phyloP scores from a whole-genome alignment of 2,113 vertebrate species.

The Herpetotheres cachinnans region DNA sequence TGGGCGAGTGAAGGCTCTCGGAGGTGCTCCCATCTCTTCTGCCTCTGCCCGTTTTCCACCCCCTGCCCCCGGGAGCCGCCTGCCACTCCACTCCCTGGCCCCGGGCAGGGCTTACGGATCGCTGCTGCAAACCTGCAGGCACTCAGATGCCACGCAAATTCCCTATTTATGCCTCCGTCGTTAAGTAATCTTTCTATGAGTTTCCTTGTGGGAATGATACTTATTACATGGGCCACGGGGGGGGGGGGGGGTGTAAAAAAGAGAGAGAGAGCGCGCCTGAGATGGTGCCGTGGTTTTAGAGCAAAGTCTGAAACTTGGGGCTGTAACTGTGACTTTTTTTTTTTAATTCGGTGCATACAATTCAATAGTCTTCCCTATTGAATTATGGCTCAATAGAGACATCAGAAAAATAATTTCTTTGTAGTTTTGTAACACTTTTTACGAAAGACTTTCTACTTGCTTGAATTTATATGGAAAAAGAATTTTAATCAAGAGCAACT shows the following conservation, averaged over 20 bases:
- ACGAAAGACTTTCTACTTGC: neutral
- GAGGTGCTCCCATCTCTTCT: neutral
- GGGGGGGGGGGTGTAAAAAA: too few species aligned
- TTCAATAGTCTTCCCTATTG: neutral
- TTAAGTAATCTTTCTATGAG: neutral
- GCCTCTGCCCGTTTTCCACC: neutral
- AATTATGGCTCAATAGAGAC: neutral
- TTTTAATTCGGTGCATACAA: neutral
- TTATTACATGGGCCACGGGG: neutral
- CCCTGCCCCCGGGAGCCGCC: accelerated
- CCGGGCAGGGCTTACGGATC: neutral
- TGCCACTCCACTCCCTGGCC: neutral
- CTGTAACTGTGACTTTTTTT: neutral
- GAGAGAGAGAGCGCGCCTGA: too few species aligned
- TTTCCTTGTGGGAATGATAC: neutral
- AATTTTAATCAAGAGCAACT: neutral
- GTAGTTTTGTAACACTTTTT: neutral
- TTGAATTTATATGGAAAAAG: neutral
- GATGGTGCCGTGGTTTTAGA: accelerated
- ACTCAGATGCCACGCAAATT: neutral
- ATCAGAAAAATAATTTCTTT: neutral
- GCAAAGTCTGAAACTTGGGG: neutral
- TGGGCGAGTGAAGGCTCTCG: neutral
- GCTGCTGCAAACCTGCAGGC: accelerated
- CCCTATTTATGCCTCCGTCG: neutral